A percentile compares a stretch with the other conserved stretches of the same genome.
These are phyloP conservation scores for Lycophotia porphyrea DNA, from an alignment of 2,888 invertebrate genomes.

Conservation along the genomic window DNA sequence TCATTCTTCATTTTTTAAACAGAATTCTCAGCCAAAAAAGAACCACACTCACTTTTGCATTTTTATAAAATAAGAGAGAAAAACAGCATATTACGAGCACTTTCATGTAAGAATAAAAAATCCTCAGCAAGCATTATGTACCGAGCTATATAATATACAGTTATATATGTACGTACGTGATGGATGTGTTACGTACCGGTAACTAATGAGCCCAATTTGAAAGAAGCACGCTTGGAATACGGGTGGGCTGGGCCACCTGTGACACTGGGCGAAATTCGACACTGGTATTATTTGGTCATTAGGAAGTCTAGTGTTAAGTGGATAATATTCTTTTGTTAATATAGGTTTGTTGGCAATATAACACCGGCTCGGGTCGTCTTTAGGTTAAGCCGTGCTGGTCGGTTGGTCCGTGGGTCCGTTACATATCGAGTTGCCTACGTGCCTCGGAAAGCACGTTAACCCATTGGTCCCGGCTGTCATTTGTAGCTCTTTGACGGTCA, in stretches of 20 bases:
- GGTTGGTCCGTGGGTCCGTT: too few relatives aligned
- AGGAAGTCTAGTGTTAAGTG: background rate
- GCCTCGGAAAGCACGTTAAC: too few relatives aligned
- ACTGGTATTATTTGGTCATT: background rate
- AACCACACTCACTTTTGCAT: background rate
- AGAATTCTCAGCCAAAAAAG: background rate
- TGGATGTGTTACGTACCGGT: constrained; percentile 35
- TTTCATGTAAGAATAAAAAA: background rate
- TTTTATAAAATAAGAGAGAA: background rate
- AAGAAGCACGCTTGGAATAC: constrained; percentile 39
- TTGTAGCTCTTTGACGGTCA: too few relatives aligned
- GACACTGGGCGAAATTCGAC: constrained; percentile 14
- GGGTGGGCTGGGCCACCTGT: constrained; percentile 8
- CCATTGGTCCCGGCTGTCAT: too few relatives aligned
- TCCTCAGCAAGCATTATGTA: background rate
- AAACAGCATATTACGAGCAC: background rate
- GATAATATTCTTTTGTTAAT: background rate
- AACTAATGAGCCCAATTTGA: constrained; percentile 62
- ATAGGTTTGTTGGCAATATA: background rate
- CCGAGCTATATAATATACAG: constrained; percentile 4
- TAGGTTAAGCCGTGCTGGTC: too few relatives aligned
- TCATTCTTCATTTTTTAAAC: background rate
- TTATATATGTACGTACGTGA: constrained; percentile 21
- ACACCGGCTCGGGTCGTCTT: background rate
- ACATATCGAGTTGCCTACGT: too few relatives aligned